Evolutionary conservation across 2,888 invertebrate species (phyloP).

Genomic region (Deilephila elpenor): DNA sequence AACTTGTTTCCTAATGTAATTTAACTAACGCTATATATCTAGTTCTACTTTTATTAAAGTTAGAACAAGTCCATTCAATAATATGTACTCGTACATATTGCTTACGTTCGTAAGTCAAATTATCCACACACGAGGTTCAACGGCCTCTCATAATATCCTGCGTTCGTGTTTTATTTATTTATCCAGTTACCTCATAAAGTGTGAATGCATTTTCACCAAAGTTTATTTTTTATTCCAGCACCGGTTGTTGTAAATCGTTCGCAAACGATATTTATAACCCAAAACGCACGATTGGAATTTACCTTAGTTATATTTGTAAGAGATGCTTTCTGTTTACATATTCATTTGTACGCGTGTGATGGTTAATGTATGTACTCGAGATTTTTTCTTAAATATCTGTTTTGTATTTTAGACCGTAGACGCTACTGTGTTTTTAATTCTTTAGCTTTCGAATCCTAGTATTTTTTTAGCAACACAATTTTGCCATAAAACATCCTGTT

Average conservation of each 20-base stretch:
- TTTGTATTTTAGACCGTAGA: background rate
- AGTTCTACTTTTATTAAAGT: too few species aligned
- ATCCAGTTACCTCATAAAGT: constrained; percentile 27
- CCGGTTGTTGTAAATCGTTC: background rate
- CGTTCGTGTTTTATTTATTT: constrained; percentile 24
- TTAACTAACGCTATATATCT: too few species aligned
- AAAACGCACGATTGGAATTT: constrained; percentile 18
- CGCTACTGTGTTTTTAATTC: background rate
- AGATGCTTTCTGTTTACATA: background rate
- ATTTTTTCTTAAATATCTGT: constrained; percentile 5
- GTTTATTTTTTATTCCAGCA: constrained; percentile 15
- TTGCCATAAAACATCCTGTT: too few species aligned
- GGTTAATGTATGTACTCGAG: constrained; percentile 8
- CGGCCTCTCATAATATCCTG: background rate
- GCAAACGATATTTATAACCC: constrained; percentile 16
- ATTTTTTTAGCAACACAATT: too few species aligned
- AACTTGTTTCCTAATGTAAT: too few species aligned
- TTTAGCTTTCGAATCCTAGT: background rate
- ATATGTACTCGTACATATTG: background rate
- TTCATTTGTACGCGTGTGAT: background rate
- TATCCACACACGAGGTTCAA: constrained; percentile 11
- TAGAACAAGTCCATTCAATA: too few species aligned
- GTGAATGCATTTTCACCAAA: constrained; percentile 21
- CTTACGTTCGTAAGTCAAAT: background rate
- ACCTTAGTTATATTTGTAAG: constrained; percentile 32